Conservation (phyloP, 2,888 invertebrate species). For the Argyresthia albistria region DNA sequence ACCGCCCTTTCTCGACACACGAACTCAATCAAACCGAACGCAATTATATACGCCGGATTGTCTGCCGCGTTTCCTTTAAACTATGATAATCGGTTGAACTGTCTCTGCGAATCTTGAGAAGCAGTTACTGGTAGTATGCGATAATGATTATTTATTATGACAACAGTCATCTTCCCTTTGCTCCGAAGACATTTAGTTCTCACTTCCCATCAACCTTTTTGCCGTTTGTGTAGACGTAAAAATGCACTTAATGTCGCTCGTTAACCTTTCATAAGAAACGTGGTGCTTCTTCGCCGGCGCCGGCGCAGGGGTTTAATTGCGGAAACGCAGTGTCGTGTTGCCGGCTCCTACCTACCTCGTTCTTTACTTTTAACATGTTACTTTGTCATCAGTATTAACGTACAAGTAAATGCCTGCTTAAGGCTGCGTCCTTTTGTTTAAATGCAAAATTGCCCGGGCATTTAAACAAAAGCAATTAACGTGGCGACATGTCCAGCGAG, state of each 20-base stretch:
- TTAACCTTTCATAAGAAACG: constrained; percentile 53
- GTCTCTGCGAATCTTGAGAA: too few relatives aligned
- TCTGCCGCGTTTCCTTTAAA: not conserved
- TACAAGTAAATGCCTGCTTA: constrained; percentile 5
- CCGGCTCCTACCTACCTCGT: constrained; percentile 15
- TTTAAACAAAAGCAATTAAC: constrained; percentile 1
- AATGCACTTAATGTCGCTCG: constrained; percentile 44
- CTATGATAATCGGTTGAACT: too few relatives aligned
- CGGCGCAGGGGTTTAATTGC: constrained; percentile 41
- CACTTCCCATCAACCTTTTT: constrained; percentile 32
- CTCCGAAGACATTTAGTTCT: constrained; percentile 13
- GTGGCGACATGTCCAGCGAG: too few relatives aligned
- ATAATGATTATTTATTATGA: constrained; percentile 8
- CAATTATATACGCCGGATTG: not conserved
- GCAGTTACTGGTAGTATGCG: constrained; percentile 4
- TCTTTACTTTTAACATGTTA: constrained; percentile 8
- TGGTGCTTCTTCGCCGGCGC: constrained; percentile 22
- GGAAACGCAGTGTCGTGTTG: constrained; percentile 31
- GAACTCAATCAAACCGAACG: not conserved
- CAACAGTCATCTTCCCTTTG: constrained; percentile 21
- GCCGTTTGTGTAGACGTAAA: constrained; percentile 32
- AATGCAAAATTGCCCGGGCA: not conserved
- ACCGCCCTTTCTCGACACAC: not conserved
- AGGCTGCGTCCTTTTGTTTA: constrained; percentile 5
- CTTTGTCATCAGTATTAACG: constrained; percentile 2